Evolutionary conservation across 2,888 invertebrate species (phyloP), one percentile per base, ranked within the genome.

Genomic region (Drosophila imparisetae): DNA sequence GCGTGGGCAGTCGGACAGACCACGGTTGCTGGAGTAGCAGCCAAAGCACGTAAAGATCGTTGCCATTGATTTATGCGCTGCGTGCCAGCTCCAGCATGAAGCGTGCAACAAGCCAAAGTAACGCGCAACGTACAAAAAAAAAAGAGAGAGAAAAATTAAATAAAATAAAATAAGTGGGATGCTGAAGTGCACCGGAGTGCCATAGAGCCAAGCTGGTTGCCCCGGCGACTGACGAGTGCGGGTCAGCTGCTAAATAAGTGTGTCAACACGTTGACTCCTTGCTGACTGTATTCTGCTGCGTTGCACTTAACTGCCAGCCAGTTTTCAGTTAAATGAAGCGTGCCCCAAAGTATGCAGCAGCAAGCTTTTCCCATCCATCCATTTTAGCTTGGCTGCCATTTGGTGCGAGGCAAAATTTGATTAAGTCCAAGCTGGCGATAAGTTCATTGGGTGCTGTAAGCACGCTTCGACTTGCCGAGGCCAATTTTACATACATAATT

Each of bases 31-130:
- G 70, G 65, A 71, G 63, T 71, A 54, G 65, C 77, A 80, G 52
- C 57, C 65, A 69, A 61, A 69, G 89, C 86, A 87, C 86, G 86
- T 87, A 90, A 82, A 85, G 90, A 85, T 90, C 86, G 85, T 87
- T 89, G 85, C 86, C 90, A 90, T 90, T 87, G 86, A 87, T 87
- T 87, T 87, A 87, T 90, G 89, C 75, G 75, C 87, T 66, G 87
- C 89, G 75, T 86, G 89, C 81, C 78, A 71, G 49, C 30, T 76
- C 69, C 58, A 85, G 86, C 89, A 70, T 86, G 85, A 81, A 76
- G 79, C 86, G 80, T 89, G 89, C 90, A 90, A 89, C 90, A 86
- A 89, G 87, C 90, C 77, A 86, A 57, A 66, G 64, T 71, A 66
- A 64, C 55, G 61, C 52, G 55, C 66, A 70, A 27, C 36, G 60